Base-by-base conservation (phyloP, 2,888 invertebrate genomes). In the Athrips mouffetella region DNA sequence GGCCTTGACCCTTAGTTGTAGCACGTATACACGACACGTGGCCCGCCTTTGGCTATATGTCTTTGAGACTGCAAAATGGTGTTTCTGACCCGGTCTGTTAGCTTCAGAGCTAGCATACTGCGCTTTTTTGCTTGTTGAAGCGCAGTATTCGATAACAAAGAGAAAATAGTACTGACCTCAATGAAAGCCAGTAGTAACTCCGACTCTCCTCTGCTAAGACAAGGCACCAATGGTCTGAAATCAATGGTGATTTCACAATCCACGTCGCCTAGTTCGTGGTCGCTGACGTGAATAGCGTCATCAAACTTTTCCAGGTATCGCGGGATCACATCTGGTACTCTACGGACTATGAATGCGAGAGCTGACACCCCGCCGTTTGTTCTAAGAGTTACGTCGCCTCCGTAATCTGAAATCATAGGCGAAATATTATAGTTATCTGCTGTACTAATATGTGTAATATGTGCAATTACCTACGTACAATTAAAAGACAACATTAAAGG, bases 191-290 rank as follows among this genome's bases (percentile, higher is more conserved):
- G 69, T 16, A 94, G 76, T 18, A 94, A 80, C 60, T 92, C 93
- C 0, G 93, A 92, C 74, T 94, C 94, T 3, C 93, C 92, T 47
- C 91, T 85, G 3, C 90, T 83, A 35, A 91, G 62, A 55, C 90
- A 78, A 45, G 93, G 91, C 55, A 94, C 90, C 57, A 93, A 73
- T 46, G 92, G 76, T 66, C 89, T 73, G 73, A 92, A 89, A 76
- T 90, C 71, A 58, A 89, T 64, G 56, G 88, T 93, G 1, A 96
- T 89, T 72, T 96, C 95, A 62, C 96, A 96, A 67, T 96, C 96
- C 0, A 95, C 94, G 61, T 96, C 96, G 0, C 95, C 95, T 18
- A 96, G 88, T 70, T 96, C 96, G 63, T 96, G 95, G 64, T 96
- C 96, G 63, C 94, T 94, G 5, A 94, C 89, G 58, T 92, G 92